Percentiles rank a stretch among this genome's conserved stretches.
phyloP scores from a whole-genome alignment of 2,797 vertebrate genomes.

The Bradypodion ventrale region DNA sequence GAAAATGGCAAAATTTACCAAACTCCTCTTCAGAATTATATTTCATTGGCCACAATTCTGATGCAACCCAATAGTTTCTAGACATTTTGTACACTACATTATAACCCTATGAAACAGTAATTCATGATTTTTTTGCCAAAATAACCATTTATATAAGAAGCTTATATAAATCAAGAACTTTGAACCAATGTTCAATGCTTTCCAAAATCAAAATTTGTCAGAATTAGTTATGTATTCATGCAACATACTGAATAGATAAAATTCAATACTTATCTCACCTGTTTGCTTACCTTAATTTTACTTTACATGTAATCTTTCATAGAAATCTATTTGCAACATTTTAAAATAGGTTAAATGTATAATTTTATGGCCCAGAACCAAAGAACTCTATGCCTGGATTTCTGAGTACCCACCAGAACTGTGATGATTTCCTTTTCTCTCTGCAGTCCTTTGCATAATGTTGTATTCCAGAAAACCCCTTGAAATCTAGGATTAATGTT shows the following conservation, averaged over 20 bases:
- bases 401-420: not conserved
- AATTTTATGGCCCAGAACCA: slow-evolving; percentile 16
- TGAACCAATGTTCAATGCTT: not conserved
- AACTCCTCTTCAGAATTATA: not conserved
- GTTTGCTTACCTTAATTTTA: slow-evolving; percentile 11
- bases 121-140: slow-evolving; percentile 52
- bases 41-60: not conserved
- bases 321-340: not conserved
- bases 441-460: not conserved
- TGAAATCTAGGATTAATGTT: not conserved
- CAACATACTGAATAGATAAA: not conserved
- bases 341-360: slow-evolving; percentile 11
- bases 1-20: not conserved
- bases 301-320: not conserved
- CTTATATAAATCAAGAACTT: slow-evolving; percentile 9
- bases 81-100: slow-evolving; percentile 62
- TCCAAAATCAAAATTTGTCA: slow-evolving; percentile 10
- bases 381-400: slow-evolving; percentile 14
- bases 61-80: slow-evolving; percentile 46
- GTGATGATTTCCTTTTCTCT: not conserved
- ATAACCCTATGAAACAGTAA: slow-evolving; percentile 34
- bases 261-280: not conserved
- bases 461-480: not conserved
- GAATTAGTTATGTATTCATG: slow-evolving; percentile 7
- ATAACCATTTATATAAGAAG: slow-evolving; percentile 44